These are phyloP conservation scores for Salminus brasiliensis DNA, from an alignment of 2,113 vertebrate species.

Conservation along the genomic window DNA sequence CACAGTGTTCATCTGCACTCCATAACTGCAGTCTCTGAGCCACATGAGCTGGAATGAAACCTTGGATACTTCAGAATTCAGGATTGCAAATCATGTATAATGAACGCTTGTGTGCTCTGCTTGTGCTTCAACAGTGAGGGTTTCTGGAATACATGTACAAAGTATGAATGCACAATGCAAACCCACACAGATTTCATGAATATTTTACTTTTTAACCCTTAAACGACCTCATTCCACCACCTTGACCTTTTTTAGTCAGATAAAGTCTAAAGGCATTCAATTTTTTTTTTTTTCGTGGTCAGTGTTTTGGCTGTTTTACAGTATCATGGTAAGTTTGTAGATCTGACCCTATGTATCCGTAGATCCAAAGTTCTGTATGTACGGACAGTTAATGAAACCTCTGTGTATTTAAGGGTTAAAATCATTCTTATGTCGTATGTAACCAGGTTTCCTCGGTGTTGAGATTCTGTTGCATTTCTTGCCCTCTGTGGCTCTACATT, in stretches of 20 bases:
- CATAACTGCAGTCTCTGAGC: conserved; percentile 22
- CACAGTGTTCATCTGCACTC: conserved; percentile 1
- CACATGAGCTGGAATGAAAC: conserved; percentile 28
- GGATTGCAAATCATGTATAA: conserved; percentile 41
- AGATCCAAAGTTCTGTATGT: neutral
- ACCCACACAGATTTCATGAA: neutral
- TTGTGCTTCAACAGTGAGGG: neutral
- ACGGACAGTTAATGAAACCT: neutral
- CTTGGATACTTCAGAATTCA: conserved; percentile 15
- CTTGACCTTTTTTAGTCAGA: no score
- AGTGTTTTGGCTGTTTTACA: neutral
- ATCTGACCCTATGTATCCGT: no score
- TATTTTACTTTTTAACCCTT: no score
- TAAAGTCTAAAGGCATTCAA: no score
- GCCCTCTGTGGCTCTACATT: neutral
- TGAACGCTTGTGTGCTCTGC: conserved; percentile 20
- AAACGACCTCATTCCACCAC: neutral
- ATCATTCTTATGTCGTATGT: neutral
- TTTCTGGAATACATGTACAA: neutral
- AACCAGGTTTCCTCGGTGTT: neutral
- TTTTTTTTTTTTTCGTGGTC: no score
- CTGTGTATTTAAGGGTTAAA: neutral
- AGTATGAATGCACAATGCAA: neutral
- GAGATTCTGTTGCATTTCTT: neutral
- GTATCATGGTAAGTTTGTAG: no score